These are phyloP conservation scores for Bothrops alternatus DNA, from an alignment of 2,797 vertebrate species.

Conservation along the genomic window DNA sequence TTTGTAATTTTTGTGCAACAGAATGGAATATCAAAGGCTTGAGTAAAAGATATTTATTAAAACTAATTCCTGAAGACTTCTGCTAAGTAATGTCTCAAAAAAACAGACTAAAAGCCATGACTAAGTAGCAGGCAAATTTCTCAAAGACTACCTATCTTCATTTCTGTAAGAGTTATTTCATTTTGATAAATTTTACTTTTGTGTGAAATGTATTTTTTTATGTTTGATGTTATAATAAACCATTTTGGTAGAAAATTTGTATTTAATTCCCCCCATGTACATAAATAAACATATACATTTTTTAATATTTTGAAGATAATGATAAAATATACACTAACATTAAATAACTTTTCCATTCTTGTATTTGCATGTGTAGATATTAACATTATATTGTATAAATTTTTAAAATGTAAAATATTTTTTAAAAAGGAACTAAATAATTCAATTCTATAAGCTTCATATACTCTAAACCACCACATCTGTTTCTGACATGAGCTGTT, in stretches of 20 bases:
- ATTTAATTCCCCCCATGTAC: conserved; percentile 12
- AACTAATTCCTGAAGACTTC: conserved; percentile 2
- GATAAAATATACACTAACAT: conserved; percentile 41
- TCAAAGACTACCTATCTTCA: not conserved
- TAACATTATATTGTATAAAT: too few relatives aligned
- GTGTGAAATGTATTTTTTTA: conserved; percentile 19
- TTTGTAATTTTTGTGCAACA: not conserved
- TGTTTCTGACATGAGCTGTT: not conserved
- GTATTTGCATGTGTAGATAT: not conserved
- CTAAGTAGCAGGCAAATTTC: conserved; percentile 11
- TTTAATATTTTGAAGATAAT: conserved; percentile 17
- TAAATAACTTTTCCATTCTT: not conserved
- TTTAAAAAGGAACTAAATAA: not conserved
- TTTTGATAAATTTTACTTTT: conserved; percentile 19
- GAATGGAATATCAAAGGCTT: not conserved
- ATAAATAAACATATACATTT: not conserved
- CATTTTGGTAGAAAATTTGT: conserved; percentile 7
- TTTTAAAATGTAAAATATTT: not conserved
- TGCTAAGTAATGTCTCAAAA: not conserved
- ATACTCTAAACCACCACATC: not conserved
- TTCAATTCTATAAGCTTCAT: not conserved
- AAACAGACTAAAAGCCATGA: not conserved
- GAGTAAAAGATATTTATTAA: not conserved
- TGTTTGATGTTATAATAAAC: conserved; percentile 40
- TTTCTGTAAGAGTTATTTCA: not conserved